Conservation (phyloP, 2,797 vertebrate species). For the Sebastes wilsoni region DNA sequence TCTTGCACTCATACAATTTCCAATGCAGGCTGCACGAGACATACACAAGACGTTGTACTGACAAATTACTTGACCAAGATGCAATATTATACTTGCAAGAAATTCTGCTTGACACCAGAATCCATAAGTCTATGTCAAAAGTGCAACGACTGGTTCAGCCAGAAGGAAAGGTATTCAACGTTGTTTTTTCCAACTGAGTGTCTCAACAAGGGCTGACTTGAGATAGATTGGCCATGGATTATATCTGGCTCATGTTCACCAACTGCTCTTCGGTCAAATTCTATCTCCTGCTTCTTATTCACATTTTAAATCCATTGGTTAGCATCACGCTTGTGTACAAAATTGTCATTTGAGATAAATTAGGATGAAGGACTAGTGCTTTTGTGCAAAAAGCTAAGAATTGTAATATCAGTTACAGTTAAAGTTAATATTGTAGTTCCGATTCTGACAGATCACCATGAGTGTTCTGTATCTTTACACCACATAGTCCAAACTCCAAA, state of each 20-base stretch:
- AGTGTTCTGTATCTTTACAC: constrained; percentile 4
- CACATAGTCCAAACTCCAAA: neutral
- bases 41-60: neutral
- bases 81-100: neutral
- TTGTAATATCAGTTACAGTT: neutral
- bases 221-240: neutral
- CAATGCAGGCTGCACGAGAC: neutral
- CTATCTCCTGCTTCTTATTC: neutral
- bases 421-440: neutral
- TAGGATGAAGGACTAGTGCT: neutral
- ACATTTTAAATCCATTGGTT: neutral
- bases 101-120: neutral
- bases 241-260: neutral
- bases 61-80: neutral
- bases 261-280: neutral
- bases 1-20: neutral
- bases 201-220: neutral
- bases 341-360: neutral
- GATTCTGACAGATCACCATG: neutral
- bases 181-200: neutral
- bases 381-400: neutral
- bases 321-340: neutral
- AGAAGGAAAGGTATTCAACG: neutral
- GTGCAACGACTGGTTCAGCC: neutral
- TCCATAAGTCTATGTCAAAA: neutral